Evolutionary conservation across 1,140 invertebrate genomes (phyloP), one percentile per base, ranked within the genome.

Genomic region (Brachionus calyciflorus): DNA sequence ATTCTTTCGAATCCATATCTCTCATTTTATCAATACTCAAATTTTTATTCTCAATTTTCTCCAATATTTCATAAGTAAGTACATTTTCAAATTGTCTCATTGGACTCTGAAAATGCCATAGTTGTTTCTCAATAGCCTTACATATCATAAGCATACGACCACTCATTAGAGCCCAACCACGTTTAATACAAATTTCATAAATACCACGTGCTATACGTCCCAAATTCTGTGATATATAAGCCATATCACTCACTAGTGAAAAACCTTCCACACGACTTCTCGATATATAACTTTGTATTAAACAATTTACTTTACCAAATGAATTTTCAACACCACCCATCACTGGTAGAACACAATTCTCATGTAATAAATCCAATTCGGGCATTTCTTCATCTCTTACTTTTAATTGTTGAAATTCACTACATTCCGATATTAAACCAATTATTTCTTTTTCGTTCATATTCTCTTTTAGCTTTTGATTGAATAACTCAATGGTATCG

Each of bases 391-490:
- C 94, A 80, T 98, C 93, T 68, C 96, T 87, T 0, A 93, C 92
- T 86, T 98, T 98, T 0, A 99, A 88, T 82, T 99, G 95, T 80
- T 94, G 88, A 86, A 99, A 99, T 86, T 99, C 96, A 78, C 93
- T 91, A 1, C 95, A 90, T 77, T 90, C 88, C 1, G 94, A 93
- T 37, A 99, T 89, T 88, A 99, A 90, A 77, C 88, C 88, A 7
- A 99, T 85, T 44, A 98, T 90, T 79, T 93, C 91, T 2, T 89
- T 88, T 79, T 96, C 92, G 26, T 89, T 90, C 92, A 98, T 95
- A 9, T 91, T 28, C 26, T 63, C 53, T 55, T 88, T 88, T 78
- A 92, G 87, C 78, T 90, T 86, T 80, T 84, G 81, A 80, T 85
- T 85, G 37, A 85, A 82, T 12, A 82, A 89, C 84, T 95, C 91